Evolutionary conservation across 2,888 invertebrate genomes (phyloP).

Genomic region (Drosophila silvestris): DNA sequence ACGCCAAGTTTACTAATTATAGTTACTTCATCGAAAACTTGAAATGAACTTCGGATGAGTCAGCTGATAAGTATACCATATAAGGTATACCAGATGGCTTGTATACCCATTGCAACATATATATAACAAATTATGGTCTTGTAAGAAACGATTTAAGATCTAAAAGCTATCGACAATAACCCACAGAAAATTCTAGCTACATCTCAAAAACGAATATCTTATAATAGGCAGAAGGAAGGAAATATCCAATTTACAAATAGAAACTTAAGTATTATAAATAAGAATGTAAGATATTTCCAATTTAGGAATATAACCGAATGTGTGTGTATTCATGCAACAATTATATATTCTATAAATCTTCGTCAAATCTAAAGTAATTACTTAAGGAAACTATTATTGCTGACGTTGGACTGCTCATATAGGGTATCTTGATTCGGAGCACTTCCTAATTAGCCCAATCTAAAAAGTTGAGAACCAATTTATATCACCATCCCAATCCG

Average conservation of each 20-base stretch:
- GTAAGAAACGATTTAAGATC: neutral
- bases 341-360: neutral
- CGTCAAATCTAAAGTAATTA: neutral
- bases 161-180: neutral
- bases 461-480: neutral
- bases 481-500: neutral
- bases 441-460: neutral
- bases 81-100: neutral
- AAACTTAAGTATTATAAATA: neutral
- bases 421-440: neutral
- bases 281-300: neutral
- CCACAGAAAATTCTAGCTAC: neutral
- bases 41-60: slow-evolving; percentile 21
- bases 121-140: neutral
- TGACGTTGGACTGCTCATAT: neutral
- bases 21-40: slow-evolving; percentile 17
- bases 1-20: slow-evolving; percentile 35
- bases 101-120: neutral
- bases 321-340: neutral
- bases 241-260: neutral
- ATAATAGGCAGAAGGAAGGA: neutral
- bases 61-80: slow-evolving; percentile 10
- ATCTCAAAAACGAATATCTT: neutral
- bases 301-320: neutral
- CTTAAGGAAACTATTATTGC: neutral